Evolutionary conservation across 2,888 invertebrate genomes (phyloP), one percentile per base, ranked within the genome.

Genomic region (Magallana nippona): DNA sequence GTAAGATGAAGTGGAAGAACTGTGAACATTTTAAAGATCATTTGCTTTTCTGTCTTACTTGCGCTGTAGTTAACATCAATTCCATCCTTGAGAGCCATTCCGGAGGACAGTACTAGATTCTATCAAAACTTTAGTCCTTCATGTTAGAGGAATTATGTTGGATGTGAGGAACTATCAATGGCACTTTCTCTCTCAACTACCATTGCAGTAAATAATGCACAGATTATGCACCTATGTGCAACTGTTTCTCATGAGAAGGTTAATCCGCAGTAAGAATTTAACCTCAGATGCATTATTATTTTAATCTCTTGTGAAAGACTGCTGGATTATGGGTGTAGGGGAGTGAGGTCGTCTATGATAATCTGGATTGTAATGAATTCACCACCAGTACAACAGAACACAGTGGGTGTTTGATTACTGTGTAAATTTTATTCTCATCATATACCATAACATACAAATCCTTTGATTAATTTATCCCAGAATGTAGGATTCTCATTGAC

Each of bases 51-150:
- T 44, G 44, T 22, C 71, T 71, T 71, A 71, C 71, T 71, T 71
- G 71, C 32, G 5, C 71, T 71, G 15, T 71, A 71, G 22, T 71
- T 71, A 32, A 71, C 71, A 71, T 71, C 71, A 71, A 71, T 71
- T 71, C 71, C 71, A 27, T 71, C 71, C 27, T 71, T 71, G 15
- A 71, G 71, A 27, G 71, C 71, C 71, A 71, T 71, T 32, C 27
- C 32, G 8, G 10, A 11, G 15, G 2, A n/a, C 17, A n/a, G 60
- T n/a, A 17, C 10, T 32, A 8, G 32, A 27, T 71, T 15, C 13
- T 71, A 13, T 27, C 22, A 15, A 22, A 71, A 15, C 32, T 2
- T 27, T 71, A 71, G 71, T 27, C 22, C 71, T 71, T 15, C 71
- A 71, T 71, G 22, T 27, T 71, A 71, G 5, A 62, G 11, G 10